These are phyloP conservation scores for Aphidius colemani DNA, from an alignment of 2,888 invertebrate species.

Conservation along the genomic window DNA sequence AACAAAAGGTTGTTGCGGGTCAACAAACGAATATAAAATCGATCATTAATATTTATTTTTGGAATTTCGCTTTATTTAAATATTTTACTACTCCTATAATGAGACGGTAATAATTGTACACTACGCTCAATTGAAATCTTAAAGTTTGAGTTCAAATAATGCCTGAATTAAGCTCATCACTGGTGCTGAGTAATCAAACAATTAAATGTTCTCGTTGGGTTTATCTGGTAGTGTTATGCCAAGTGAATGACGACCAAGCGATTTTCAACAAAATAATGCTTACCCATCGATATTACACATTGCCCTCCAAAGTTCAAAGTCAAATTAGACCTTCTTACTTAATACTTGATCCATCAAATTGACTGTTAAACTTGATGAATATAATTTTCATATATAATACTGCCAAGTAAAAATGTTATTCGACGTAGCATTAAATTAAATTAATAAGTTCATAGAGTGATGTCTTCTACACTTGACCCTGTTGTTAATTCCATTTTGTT, in stretches of 20 bases:
- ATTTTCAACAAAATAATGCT: slow-evolving; percentile 57
- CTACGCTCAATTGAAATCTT: slow-evolving; percentile 36
- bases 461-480: slow-evolving; percentile 5
- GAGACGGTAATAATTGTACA: slow-evolving; percentile 9
- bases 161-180: slow-evolving; percentile 46
- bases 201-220: slow-evolving; percentile 45
- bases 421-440: too few relatives aligned
- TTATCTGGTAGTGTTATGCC: slow-evolving; percentile 30
- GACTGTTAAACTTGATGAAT: slow-evolving; percentile 46
- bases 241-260: slow-evolving; percentile 42
- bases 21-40: too few relatives aligned
- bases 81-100: not conserved
- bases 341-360: slow-evolving; percentile 45
- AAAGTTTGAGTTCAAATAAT: slow-evolving; percentile 54
- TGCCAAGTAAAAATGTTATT: too few relatives aligned
- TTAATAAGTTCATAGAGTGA: slow-evolving; percentile 8
- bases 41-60: slow-evolving; percentile 33
- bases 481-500: not conserved
- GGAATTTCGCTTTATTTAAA: not conserved
- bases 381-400: not conserved
- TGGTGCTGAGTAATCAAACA: slow-evolving; percentile 60
- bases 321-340: slow-evolving; percentile 8
- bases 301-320: slow-evolving; percentile 29
- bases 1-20: too few relatives aligned
- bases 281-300: slow-evolving; percentile 41